Conservation (phyloP, 2,113 vertebrate species). For the Rana temporaria region DNA sequence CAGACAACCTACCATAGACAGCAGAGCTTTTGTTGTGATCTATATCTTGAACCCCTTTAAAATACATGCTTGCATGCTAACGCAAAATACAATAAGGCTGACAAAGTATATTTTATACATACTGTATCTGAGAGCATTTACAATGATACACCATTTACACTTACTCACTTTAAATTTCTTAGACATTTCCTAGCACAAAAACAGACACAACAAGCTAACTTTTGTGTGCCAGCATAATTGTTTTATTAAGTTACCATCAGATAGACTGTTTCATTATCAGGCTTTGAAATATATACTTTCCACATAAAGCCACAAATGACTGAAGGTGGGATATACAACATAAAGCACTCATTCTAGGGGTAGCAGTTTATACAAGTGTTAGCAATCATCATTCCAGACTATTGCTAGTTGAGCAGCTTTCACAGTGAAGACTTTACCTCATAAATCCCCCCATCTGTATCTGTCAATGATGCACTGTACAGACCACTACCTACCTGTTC, state of each 20-base stretch:
- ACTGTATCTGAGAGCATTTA: background rate
- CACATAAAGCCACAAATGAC: conserved; percentile 10
- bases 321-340: conserved; percentile 13
- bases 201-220: background rate
- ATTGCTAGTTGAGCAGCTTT: conserved; percentile 23
- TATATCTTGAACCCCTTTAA: no score
- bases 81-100: background rate
- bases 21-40: no score
- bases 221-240: background rate
- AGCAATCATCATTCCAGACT: conserved; percentile 47
- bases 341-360: conserved; percentile 29
- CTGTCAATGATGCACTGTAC: conserved; percentile 21
- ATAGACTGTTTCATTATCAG: background rate
- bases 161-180: background rate
- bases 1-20: no score
- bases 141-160: background rate
- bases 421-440: background rate
- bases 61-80: conserved; percentile 50
- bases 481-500: conserved; percentile 13
- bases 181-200: conserved; percentile 3
- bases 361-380: conserved; percentile 54
- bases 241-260: conserved; percentile 31
- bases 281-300: conserved; percentile 24
- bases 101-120: no score
- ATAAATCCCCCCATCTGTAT: conserved; percentile 24